These are phyloP conservation scores for Xenopus borealis DNA, from an alignment of 2,113 vertebrate species.

Conservation along the genomic window DNA sequence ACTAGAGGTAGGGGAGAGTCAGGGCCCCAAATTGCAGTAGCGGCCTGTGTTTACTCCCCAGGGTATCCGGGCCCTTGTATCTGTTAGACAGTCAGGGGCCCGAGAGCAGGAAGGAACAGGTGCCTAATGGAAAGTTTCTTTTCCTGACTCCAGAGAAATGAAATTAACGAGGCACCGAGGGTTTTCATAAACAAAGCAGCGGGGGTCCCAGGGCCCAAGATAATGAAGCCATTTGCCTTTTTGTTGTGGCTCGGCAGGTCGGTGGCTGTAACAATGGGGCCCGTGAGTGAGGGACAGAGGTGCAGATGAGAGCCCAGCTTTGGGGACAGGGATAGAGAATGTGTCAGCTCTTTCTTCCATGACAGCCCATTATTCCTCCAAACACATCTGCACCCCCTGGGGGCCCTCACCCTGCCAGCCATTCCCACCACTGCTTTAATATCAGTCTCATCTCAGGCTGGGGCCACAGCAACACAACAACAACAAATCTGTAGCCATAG, in stretches of 20 bases:
- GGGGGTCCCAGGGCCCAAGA: neutral
- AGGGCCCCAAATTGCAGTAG: no score
- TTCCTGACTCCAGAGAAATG: neutral
- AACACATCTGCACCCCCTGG: no score
- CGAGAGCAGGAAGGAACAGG: neutral
- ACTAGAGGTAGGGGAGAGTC: no score
- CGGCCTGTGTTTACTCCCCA: no score
- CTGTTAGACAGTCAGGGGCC: no score
- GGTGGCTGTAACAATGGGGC: neutral
- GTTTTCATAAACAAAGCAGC: conserved; percentile 10
- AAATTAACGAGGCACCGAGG: neutral
- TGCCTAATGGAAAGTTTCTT: neutral
- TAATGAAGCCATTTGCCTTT: conserved; percentile 7
- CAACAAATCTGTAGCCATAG: no score
- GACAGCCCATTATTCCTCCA: no score
- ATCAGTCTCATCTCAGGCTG: no score
- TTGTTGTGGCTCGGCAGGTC: conserved; percentile 14
- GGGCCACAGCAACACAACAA: no score
- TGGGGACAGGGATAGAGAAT: neutral
- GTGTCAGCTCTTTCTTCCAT: neutral
- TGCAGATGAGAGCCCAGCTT: neutral
- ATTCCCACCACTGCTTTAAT: no score
- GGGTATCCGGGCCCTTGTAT: no score
- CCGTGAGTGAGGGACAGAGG: conserved; percentile 1
- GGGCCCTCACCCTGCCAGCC: no score